A percentile compares a stretch with the other conserved stretches of the same genome.
These are phyloP conservation scores for Tenebrosternarchus preto DNA, from an alignment of 2,113 vertebrate species.

Conservation along the genomic window DNA sequence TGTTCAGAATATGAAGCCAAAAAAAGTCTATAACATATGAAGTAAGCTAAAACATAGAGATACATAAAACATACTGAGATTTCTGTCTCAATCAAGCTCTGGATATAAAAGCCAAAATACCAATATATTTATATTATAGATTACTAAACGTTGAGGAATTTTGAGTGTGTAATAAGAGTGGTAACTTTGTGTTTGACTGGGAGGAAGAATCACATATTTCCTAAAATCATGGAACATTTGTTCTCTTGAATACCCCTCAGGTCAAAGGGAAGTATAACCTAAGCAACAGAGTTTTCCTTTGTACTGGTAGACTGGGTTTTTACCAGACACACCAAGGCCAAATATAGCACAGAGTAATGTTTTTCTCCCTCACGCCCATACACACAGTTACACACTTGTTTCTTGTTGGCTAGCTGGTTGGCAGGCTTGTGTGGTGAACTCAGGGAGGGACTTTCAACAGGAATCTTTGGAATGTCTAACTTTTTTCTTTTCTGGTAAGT, in stretches of 20 bases:
- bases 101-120: not conserved
- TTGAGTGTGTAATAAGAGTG: not conserved
- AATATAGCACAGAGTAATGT: slow-evolving; percentile 30
- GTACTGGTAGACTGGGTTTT: not conserved
- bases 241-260: not conserved
- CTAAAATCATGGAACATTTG: no score
- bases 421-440: slow-evolving; percentile 9
- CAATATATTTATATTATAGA: not conserved
- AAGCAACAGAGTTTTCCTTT: not conserved
- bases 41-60: not conserved
- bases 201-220: not conserved
- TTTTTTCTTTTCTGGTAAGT: slow-evolving; percentile 64
- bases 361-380: slow-evolving; percentile 16
- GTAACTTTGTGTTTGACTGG: not conserved
- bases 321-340: not conserved
- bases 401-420: not conserved
- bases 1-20: no score
- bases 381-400: slow-evolving; percentile 13
- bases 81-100: not conserved
- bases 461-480: slow-evolving; percentile 72
- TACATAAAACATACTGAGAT: not conserved
- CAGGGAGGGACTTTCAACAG: slow-evolving; percentile 63
- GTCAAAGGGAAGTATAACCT: not conserved
- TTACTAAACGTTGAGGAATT: not conserved
- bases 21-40: not conserved